These are phyloP conservation scores for Akabosia matsudoensis DNA, from an alignment of 1,140 invertebrate species.

Conservation along the genomic window DNA sequence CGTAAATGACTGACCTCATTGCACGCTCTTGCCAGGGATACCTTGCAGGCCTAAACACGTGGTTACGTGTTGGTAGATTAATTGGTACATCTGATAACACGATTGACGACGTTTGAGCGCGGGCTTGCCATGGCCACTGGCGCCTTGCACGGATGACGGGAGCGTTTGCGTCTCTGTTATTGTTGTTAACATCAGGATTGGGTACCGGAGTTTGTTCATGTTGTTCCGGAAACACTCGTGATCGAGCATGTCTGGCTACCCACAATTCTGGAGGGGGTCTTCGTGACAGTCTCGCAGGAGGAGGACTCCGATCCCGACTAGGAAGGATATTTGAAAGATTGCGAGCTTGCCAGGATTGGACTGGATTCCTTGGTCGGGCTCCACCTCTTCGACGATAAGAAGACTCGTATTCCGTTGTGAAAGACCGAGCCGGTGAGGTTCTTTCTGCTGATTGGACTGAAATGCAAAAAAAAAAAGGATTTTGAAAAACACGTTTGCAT, in stretches of 20 bases:
- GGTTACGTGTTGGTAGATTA: background rate
- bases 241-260: background rate
- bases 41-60: background rate
- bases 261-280: background rate
- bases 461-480: no score
- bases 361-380: background rate
- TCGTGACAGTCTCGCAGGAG: background rate
- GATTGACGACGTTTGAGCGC: background rate
- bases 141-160: background rate
- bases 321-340: constrained; percentile 7
- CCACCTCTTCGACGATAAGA: background rate
- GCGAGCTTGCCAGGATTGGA: background rate
- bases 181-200: background rate
- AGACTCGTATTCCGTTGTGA: background rate
- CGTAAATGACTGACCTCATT: background rate
- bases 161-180: background rate
- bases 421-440: background rate
- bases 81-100: background rate
- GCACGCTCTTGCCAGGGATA: background rate
- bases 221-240: background rate
- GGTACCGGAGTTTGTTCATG: background rate
- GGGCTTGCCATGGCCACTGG: background rate
- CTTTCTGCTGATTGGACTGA: no score
- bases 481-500: no score
- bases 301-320: background rate